Base-by-base conservation (phyloP, 2,888 invertebrate genomes). In the Erannis defoliaria region DNA sequence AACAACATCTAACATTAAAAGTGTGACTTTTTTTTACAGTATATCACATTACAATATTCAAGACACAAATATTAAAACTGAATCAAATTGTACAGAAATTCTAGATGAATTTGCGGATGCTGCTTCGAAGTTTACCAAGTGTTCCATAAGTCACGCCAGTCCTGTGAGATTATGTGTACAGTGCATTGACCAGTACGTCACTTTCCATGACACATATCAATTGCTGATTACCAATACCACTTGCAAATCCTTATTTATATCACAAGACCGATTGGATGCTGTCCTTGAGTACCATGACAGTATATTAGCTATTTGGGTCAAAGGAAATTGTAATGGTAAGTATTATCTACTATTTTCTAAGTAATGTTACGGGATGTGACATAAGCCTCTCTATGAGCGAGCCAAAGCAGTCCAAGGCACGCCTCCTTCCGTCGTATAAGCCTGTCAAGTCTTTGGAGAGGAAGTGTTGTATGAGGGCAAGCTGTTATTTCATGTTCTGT, bases 281-380 rank as follows among this genome's bases (percentile, higher is more conserved):
- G 89, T 96, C 19, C 81, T 94, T 64, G 91, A 93, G 59, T 93
- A 94, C 65, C 94, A 94, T 83, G 79, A 90, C 45, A 94, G 93
- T 73, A 94, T 94, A 68, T 73, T 86, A 59, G 81, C 89, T 71
- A 82, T 95, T 66, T 96, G 95, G 95, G 81, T 88, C 23, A 92
- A 93, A 78, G 95, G 94, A 53, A 93, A 94, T 73, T 96, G 96
- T 82, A 86, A 94, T 83, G 93, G 96, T 95, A 86, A 80, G 82
- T 78, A 21, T 38, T 12, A 45, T 59, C 38, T 56, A 29, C 50
- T 21, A 49, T 56, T 43, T 54, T 12, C 0, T 42, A 10, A n/a
- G 0, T 21, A 18, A 18, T 18, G 38, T 18, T 38, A 3, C 14
- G n/a, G n/a, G n/a, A n/a, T n/a, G n/a, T n/a, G n/a, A n/a, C n/a